A percentile compares a stretch with the other conserved stretches of the same genome.
Conservation (phyloP, 92 coral and sea anemone genomes). For the Parazoanthus swiftii region DNA sequence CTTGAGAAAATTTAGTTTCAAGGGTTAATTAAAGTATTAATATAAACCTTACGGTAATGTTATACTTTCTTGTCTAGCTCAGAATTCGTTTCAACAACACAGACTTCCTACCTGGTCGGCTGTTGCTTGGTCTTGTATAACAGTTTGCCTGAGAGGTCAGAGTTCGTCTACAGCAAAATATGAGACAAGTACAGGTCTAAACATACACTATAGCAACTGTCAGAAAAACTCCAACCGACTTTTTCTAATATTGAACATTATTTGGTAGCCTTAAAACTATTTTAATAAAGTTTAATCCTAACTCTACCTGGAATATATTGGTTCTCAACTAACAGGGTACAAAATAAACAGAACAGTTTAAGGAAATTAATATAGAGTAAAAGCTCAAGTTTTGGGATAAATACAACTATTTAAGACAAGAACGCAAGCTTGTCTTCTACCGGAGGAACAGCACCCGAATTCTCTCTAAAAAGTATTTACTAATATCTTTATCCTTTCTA, state of each 20-base stretch:
- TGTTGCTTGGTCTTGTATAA: slow-evolving; percentile 23
- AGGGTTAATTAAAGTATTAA: background rate
- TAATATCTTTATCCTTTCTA: too few species aligned
- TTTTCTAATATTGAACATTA: background rate
- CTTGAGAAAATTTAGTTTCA: background rate
- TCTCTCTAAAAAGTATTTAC: too few species aligned
- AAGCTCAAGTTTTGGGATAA: too few species aligned
- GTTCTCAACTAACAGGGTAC: too few species aligned
- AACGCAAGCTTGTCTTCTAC: too few species aligned
- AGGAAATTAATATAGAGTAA: too few species aligned
- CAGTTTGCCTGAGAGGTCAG: slow-evolving; percentile 34
- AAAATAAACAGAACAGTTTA: too few species aligned
- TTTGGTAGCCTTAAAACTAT: background rate
- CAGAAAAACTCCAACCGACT: background rate
- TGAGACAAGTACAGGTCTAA: background rate
- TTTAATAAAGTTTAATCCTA: background rate
- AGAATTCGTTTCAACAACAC: background rate
- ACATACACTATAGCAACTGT: background rate
- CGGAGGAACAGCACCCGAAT: too few species aligned
- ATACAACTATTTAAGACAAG: too few species aligned
- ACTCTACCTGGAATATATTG: background rate
- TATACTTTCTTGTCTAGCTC: background rate
- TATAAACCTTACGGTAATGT: background rate
- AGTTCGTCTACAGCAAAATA: slow-evolving; percentile 3
- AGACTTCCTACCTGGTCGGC: slow-evolving; percentile 18